These are phyloP conservation scores for Acrobeloides nanus DNA, from an alignment of 2,888 invertebrate genomes.

Conservation along the genomic window DNA sequence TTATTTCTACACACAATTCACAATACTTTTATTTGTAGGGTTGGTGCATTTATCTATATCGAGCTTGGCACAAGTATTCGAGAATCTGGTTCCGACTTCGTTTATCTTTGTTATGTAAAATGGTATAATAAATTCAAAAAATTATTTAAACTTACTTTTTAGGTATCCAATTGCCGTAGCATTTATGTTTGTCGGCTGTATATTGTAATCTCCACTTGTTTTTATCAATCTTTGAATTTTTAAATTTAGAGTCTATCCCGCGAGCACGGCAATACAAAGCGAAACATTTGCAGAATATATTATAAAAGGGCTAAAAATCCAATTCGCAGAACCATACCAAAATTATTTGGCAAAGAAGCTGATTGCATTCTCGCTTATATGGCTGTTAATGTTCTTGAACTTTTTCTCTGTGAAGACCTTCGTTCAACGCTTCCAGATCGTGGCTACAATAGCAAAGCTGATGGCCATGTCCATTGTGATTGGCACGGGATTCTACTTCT, in stretches of 20 bases:
- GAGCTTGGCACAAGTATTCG: slow-evolving; percentile 80
- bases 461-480: slow-evolving; percentile 30
- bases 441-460: slow-evolving; percentile 30
- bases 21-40: slow-evolving; percentile 71
- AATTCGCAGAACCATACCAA: slow-evolving; percentile 20
- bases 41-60: slow-evolving; percentile 81
- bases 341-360: slow-evolving; percentile 30
- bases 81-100: slow-evolving; percentile 48
- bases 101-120: slow-evolving; percentile 47
- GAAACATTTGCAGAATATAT: slow-evolving; percentile 48
- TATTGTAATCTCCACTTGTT: slow-evolving; percentile 46
- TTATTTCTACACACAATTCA: no score
- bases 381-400: slow-evolving; percentile 17
- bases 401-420: slow-evolving; percentile 15
- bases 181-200: slow-evolving; percentile 45
- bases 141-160: no score
- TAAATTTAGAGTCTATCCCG: slow-evolving; percentile 46
- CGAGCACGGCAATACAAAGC: slow-evolving; percentile 48
- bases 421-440: slow-evolving; percentile 10
- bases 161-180: slow-evolving; percentile 48
- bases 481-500: slow-evolving; percentile 29
- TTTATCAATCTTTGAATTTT: slow-evolving; percentile 49
- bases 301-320: slow-evolving; percentile 29
- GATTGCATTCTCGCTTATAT: slow-evolving; percentile 8
- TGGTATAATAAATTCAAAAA: no score